phyloP scores from a whole-genome alignment of 2,113 vertebrate genomes.

The Choloepus hoffmanni region DNA sequence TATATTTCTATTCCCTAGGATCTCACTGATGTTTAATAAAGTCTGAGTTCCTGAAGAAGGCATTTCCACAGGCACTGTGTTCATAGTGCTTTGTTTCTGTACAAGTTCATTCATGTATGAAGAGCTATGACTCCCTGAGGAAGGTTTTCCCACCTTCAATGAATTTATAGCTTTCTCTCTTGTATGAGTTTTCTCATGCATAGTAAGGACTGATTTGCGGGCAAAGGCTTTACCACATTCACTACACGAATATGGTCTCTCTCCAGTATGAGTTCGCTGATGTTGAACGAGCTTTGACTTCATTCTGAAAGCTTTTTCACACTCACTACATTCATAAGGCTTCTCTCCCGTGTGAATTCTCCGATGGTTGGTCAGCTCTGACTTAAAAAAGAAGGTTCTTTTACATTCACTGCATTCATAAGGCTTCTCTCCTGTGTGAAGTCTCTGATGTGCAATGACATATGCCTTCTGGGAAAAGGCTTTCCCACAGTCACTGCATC shows the following conservation, averaged over 20 bases:
- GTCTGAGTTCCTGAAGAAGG: neutral
- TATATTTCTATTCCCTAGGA: neutral
- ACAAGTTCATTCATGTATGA: neutral
- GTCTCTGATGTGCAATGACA: slow-evolving; percentile 74
- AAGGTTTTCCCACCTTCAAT: slow-evolving; percentile 40
- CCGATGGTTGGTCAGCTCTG: slow-evolving; percentile 73
- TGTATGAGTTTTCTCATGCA: slow-evolving; percentile 18
- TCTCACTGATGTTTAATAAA: neutral
- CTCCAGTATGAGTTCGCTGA: neutral
- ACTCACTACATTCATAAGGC: slow-evolving; percentile 5
- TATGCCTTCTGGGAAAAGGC: slow-evolving; percentile 76
- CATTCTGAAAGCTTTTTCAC: slow-evolving; percentile 48
- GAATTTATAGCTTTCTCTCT: slow-evolving; percentile 41
- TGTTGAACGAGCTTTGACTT: slow-evolving; percentile 39
- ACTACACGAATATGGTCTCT: neutral
- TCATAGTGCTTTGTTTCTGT: neutral
- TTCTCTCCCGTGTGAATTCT: slow-evolving; percentile 72
- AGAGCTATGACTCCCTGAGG: neutral
- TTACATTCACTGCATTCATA: slow-evolving; percentile 66
- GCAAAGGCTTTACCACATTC: slow-evolving; percentile 15
- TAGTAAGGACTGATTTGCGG: slow-evolving; percentile 33
- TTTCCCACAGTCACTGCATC: slow-evolving; percentile 51
- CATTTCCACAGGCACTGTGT: slow-evolving; percentile 13
- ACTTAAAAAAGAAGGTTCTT: slow-evolving; percentile 70
- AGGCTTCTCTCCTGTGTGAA: slow-evolving; percentile 73